phyloP scores from a whole-genome alignment of 2,888 invertebrate genomes.

The Noctua fimbriata region DNA sequence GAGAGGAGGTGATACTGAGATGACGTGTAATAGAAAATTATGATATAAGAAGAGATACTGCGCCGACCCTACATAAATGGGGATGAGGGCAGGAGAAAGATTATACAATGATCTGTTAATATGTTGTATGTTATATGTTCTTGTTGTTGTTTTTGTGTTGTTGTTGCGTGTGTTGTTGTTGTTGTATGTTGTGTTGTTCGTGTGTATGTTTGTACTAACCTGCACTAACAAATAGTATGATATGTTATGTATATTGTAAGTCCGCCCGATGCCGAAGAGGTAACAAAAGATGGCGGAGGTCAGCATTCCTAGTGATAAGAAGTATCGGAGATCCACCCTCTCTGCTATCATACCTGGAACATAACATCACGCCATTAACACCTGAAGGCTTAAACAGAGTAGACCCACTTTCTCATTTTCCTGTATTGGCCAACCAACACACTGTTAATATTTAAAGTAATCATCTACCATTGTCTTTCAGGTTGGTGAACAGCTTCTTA shows the following conservation, averaged over 20 bases:
- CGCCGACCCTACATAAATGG: too few species aligned
- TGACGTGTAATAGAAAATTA: not conserved
- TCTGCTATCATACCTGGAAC: slow-evolving; percentile 96
- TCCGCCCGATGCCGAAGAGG: slow-evolving; percentile 96
- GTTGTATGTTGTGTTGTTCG: too few species aligned
- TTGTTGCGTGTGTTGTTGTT: too few species aligned
- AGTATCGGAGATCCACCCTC: slow-evolving; percentile 96
- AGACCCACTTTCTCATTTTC: not conserved
- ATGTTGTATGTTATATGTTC: too few species aligned
- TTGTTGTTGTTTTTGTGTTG: too few species aligned
- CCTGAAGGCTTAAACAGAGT: not conserved
- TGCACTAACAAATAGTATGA: slow-evolving; percentile 96
- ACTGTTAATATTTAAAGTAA: too few species aligned
- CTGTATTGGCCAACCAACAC: too few species aligned
- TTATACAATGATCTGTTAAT: not conserved
- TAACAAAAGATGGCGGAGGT: slow-evolving; percentile 96
- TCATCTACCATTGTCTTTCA: too few species aligned
- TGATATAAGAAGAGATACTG: not conserved
- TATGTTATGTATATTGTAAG: slow-evolving; percentile 94
- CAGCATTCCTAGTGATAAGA: slow-evolving; percentile 97
- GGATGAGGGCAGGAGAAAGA: too few species aligned
- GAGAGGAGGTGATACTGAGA: too few species aligned
- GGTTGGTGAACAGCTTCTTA: too few species aligned
- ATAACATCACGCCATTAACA: not conserved
- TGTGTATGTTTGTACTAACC: slow-evolving; percentile 79